Conservation (phyloP, 2,797 vertebrate genomes). For the Mycteria americana region DNA sequence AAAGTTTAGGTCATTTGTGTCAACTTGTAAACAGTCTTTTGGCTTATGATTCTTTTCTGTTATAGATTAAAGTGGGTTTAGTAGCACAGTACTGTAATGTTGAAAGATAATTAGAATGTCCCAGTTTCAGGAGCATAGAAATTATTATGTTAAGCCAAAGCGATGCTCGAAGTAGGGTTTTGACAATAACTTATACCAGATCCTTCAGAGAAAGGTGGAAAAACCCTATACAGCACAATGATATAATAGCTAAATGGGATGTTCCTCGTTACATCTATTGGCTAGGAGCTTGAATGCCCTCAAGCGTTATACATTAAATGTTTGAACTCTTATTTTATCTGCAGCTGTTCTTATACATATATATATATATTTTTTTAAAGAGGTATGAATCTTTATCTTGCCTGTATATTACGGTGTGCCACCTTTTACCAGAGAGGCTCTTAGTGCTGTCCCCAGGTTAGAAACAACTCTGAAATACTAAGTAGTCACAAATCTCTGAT, state of each 20-base stretch:
- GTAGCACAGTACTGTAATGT: not conserved
- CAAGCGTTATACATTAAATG: not conserved
- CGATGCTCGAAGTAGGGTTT: not conserved
- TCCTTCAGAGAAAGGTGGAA: conserved; percentile 27
- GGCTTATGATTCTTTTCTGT: conserved; percentile 54
- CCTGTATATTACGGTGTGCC: not conserved
- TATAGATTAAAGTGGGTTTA: conserved; percentile 48
- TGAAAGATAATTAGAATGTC: conserved; percentile 69
- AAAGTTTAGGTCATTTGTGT: conserved; percentile 70
- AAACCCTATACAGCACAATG: conserved; percentile 17
- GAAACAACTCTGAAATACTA: not conserved
- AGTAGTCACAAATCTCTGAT: not conserved
- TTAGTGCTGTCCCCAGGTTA: not conserved
- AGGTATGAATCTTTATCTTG: not conserved
- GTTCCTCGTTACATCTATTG: not conserved
- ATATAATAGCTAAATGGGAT: conserved; percentile 39
- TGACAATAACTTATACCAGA: conserved; percentile 28
- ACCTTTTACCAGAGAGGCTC: not conserved
- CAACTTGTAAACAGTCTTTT: conserved; percentile 71
- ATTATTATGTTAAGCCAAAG: conserved; percentile 23
- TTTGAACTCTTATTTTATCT: conserved; percentile 7
- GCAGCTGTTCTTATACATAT: conserved; percentile 13
- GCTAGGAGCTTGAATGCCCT: conserved; percentile 25
- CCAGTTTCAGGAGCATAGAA: conserved; percentile 53
- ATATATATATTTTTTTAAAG: conserved; percentile 28